Evolutionary conservation across 2,888 invertebrate genomes (phyloP).

Genomic region (Meliscaeva auricollis): DNA sequence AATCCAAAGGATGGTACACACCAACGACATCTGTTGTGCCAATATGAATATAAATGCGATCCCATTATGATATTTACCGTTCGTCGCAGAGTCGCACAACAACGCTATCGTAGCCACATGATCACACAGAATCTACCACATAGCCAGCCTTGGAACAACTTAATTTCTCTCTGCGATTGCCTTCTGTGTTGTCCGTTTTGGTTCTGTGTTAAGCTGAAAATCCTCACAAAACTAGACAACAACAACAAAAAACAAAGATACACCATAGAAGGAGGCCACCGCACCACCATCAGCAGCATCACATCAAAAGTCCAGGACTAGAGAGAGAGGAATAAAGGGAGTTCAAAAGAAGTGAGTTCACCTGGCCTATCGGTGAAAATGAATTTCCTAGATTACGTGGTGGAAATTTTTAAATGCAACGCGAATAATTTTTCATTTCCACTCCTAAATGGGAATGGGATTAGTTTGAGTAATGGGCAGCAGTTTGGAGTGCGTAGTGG

Average conservation of each 20-base stretch:
- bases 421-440: constrained; percentile 75
- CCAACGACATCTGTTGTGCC: constrained; percentile 76
- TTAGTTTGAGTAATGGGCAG: constrained; percentile 73
- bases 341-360: constrained; percentile 31
- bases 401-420: constrained; percentile 74
- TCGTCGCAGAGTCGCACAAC: constrained; percentile 46
- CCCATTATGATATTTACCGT: constrained; percentile 76
- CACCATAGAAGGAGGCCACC: constrained; percentile 21
- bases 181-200: constrained; percentile 53
- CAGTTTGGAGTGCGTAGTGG: constrained; percentile 65
- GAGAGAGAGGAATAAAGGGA: constrained; percentile 18
- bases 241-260: background rate
- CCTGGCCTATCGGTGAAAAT: constrained; percentile 71
- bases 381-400: constrained; percentile 74
- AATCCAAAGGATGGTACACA: constrained; percentile 74
- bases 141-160: constrained; percentile 68
- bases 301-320: constrained; percentile 9
- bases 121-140: constrained; percentile 67
- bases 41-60: constrained; percentile 76
- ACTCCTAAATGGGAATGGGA: constrained; percentile 76
- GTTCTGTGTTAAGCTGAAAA: constrained; percentile 37
- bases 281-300: background rate
- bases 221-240: constrained; percentile 10
- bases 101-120: constrained; percentile 65
- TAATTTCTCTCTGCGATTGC: constrained; percentile 60